phyloP scores from a whole-genome alignment of 2,113 vertebrate genomes.

The Corythornis madagascariensis region DNA sequence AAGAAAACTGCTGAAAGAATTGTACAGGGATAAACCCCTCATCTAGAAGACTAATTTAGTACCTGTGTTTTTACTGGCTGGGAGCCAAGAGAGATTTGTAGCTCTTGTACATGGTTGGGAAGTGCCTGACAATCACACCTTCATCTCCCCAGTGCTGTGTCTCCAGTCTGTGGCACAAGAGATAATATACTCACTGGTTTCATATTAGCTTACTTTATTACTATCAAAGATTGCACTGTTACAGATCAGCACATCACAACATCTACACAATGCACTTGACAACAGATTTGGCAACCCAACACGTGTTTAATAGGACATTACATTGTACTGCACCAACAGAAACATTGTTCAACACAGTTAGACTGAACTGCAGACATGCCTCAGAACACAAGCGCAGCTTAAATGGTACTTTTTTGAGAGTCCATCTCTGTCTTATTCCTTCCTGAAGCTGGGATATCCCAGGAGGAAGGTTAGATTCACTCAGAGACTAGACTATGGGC shows the following conservation, averaged over 20 bases:
- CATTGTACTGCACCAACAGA: conserved; percentile 54
- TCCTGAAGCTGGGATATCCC: neutral
- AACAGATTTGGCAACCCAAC: conserved; percentile 54
- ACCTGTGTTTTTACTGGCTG: neutral
- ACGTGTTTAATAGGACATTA: conserved; percentile 64
- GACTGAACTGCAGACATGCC: conserved; percentile 52
- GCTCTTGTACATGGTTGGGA: neutral
- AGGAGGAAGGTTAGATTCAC: neutral
- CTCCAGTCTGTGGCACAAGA: conserved; percentile 50
- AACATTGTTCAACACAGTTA: conserved; percentile 53
- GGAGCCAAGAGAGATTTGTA: neutral
- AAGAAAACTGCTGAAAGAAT: neutral
- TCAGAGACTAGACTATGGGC: neutral
- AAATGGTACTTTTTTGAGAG: neutral
- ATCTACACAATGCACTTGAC: conserved; percentile 60
- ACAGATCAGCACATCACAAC: conserved; percentile 53
- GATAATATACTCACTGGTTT: conserved; percentile 70
- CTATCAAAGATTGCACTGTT: conserved; percentile 64
- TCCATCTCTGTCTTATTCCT: neutral
- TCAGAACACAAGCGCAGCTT: conserved; percentile 26
- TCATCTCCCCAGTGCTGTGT: conserved; percentile 4
- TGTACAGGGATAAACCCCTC: neutral
- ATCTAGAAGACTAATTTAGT: neutral
- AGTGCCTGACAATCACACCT: conserved; percentile 4
- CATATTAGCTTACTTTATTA: conserved; percentile 69